Evolutionary conservation across 2,797 vertebrate species (phyloP).

Genomic region (Characodon lateralis): DNA sequence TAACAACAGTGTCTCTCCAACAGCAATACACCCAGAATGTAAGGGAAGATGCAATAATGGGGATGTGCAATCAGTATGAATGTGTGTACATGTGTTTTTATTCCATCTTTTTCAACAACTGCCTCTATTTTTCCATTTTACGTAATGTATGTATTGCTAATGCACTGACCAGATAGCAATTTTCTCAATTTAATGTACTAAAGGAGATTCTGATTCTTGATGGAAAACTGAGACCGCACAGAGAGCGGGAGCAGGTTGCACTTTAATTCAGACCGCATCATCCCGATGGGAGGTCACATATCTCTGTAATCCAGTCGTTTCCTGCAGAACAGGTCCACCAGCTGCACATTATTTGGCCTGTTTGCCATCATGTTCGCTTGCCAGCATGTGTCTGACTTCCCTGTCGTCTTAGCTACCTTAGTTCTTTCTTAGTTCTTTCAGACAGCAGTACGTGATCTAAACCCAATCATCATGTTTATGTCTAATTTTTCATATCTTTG

Average conservation of each 20-base stretch:
- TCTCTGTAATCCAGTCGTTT: constrained; percentile 2
- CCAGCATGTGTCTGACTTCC: constrained; percentile 5
- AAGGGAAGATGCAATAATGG: no score
- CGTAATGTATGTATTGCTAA: no score
- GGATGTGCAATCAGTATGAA: no score
- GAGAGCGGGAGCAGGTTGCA: neutral
- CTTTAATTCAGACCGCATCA: constrained; percentile 2
- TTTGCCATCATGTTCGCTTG: constrained; percentile 12
- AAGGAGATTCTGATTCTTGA: neutral
- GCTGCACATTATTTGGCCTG: constrained; percentile 20
- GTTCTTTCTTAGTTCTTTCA: neutral
- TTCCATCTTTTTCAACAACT: no score
- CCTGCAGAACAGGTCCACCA: constrained; percentile 23
- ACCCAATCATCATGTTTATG: no score
- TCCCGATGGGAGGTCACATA: constrained; percentile 11
- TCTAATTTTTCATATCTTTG: neutral
- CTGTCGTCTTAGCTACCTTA: neutral
- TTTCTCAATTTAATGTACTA: no score
- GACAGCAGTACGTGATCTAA: neutral
- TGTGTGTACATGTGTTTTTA: no score
- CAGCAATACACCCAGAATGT: no score
- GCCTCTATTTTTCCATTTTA: no score
- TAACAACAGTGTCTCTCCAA: no score
- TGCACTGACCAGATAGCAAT: no score
- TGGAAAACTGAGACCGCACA: constrained; percentile 5